Evolutionary conservation across 2,888 invertebrate species (phyloP), one percentile per base, ranked within the genome.

Genomic region (Myopa testacea): DNA sequence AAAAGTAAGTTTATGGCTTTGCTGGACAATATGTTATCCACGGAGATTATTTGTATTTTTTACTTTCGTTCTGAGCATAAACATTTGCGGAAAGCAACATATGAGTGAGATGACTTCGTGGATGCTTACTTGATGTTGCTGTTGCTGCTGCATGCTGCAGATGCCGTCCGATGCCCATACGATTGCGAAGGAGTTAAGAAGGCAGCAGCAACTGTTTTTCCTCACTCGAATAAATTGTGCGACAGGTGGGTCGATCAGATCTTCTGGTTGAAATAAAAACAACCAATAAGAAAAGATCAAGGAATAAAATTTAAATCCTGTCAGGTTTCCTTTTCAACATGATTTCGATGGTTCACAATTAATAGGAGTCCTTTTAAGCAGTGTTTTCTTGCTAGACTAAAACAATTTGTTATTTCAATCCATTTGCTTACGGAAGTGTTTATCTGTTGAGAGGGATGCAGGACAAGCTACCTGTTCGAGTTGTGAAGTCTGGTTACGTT

Each of bases 211-310:
- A 76, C 76, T 76, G 69, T 37, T 52, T 60, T 52, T 75, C 45
- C 65, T 16, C 55, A 76, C 26, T 76, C 8, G 55, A 76, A 76
- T 76, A 76, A 76, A 71, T 76, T 71, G 65, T 65, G 76, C 76
- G 71, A 71, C 76, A 76, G 76, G 76, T 76, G 76, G 71, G 68
- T 76, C 55, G 38, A 58, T 67, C 45, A 26, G n/a, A 19, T 38
- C 19, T 45, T 37, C n/a, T 34, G 19, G n/a, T 14, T 26, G 40
- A 45, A 69, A 26, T 19, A 0, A 19, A 26, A 26, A 34, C 37
- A 62, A 19, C 26, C 8, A 69, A 55, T n/a, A 37, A 19, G 6
- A 37, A 34, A 70, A 58, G 4, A 55, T 10, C 14, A 19, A n/a
- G 10, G 19, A 69, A 50, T 69, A 50, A 50, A 69, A 50, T 19